These are phyloP conservation scores for Crocidura indochinensis DNA, from an alignment of 2,797 vertebrate species.

Conservation along the genomic window DNA sequence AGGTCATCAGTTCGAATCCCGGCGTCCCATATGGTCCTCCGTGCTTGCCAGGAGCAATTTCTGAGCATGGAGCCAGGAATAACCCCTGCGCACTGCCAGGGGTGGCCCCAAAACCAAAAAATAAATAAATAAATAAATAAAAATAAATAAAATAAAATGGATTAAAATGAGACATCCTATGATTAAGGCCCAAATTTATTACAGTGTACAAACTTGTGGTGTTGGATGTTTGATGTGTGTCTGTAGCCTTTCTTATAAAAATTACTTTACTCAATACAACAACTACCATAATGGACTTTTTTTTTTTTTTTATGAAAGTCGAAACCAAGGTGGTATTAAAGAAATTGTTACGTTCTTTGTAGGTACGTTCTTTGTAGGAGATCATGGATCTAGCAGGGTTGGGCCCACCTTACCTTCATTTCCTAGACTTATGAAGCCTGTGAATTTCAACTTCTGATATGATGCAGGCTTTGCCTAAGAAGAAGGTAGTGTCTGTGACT, in stretches of 20 bases:
- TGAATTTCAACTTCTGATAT: no score
- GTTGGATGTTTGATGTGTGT: background rate
- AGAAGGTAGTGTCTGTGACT: accelerated
- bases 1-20: no score
- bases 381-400: background rate
- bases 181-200: background rate
- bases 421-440: no score
- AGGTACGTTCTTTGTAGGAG: no score
- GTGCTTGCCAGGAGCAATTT: no score
- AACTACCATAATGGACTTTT: background rate
- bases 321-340: background rate
- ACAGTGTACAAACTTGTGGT: background rate
- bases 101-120: no score
- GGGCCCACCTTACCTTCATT: accelerated
- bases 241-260: background rate
- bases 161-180: background rate
- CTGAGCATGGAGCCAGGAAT: no score
- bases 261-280: background rate
- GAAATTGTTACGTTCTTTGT: no score
- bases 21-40: no score
- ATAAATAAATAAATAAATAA: no score
- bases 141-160: no score
- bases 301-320: background rate
- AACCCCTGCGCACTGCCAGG: no score
- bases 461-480: background rate